phyloP scores from a whole-genome alignment of 2,113 vertebrate species.

The Eurypyga helias region DNA sequence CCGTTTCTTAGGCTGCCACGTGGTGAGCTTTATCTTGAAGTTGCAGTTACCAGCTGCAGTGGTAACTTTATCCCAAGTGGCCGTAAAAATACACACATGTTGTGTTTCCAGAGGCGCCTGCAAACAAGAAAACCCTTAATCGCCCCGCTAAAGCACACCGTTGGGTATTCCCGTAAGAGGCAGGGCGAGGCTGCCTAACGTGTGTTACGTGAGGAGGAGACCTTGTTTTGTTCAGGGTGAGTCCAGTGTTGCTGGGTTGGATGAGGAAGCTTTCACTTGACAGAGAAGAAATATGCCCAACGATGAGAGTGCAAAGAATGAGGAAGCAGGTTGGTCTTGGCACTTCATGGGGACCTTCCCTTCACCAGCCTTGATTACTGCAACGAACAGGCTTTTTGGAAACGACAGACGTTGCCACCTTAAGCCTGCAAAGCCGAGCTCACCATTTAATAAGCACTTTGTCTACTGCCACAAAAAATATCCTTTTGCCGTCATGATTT shows the following conservation, averaged over 20 bases:
- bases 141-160: fast-evolving
- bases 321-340: background rate
- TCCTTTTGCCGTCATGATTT: background rate
- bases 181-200: background rate
- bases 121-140: background rate
- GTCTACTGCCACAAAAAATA: background rate
- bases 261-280: background rate
- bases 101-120: background rate
- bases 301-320: background rate
- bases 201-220: fast-evolving
- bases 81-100: background rate
- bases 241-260: background rate
- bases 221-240: background rate
- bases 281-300: background rate
- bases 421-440: background rate
- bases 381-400: background rate
- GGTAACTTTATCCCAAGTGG: background rate
- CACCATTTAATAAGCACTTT: background rate
- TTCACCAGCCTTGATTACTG: background rate
- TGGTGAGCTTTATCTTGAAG: background rate
- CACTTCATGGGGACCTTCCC: background rate
- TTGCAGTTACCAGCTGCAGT: background rate
- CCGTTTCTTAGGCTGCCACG: background rate
- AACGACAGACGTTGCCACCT: background rate
- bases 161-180: fast-evolving